These are phyloP conservation scores for Saccopteryx leptura DNA, from an alignment of 2,113 vertebrate species.

Conservation along the genomic window DNA sequence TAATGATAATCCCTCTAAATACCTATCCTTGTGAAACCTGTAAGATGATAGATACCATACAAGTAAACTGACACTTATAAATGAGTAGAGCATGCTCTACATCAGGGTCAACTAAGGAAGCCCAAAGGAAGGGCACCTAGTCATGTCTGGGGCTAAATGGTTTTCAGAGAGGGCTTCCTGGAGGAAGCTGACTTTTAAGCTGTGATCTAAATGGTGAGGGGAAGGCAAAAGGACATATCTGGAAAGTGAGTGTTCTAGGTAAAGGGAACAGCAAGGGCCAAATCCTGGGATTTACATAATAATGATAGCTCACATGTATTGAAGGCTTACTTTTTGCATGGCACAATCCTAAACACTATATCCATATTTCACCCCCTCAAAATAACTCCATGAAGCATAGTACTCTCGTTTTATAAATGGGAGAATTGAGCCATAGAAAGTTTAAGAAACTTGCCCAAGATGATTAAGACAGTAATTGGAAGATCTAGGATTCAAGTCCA, in stretches of 20 bases:
- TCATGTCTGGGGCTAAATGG: not conserved
- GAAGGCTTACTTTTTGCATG: not conserved
- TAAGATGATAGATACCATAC: not conserved
- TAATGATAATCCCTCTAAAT: not conserved
- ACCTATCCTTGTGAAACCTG: not conserved
- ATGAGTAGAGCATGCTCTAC: not conserved
- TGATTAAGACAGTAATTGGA: not conserved
- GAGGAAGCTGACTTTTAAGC: not conserved
- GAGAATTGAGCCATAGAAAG: not conserved
- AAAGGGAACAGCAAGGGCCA: not conserved
- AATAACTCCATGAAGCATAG: not conserved
- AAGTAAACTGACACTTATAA: not conserved
- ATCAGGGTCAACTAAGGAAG: not conserved
- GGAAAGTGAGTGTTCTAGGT: not conserved
- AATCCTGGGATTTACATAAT: not conserved
- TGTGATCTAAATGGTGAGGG: not conserved
- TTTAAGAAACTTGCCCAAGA: not conserved
- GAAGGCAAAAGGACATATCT: not conserved
- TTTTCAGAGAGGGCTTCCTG: slow-evolving; percentile 16
- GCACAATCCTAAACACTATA: not conserved
- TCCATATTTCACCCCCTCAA: not conserved
- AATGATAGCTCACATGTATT: not conserved
- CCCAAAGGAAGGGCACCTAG: not conserved
- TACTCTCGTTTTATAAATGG: not conserved
- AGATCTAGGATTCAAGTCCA: not conserved